phyloP scores from a whole-genome alignment of 2,113 vertebrate species.

The Dolichotis patagonum region DNA sequence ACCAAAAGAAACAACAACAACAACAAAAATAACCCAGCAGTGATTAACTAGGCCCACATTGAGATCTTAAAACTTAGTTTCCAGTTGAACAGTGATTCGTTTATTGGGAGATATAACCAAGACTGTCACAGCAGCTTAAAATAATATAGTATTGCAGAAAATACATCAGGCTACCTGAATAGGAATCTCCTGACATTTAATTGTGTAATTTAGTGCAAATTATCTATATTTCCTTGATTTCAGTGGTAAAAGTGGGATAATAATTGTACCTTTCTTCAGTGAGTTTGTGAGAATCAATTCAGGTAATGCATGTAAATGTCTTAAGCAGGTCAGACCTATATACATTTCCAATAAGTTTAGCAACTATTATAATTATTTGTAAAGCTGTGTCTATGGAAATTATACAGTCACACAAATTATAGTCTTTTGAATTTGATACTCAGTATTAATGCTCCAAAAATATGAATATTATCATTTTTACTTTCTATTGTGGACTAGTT shows the following conservation, averaged over 20 bases:
- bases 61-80: neutral
- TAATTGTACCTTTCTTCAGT: neutral
- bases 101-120: neutral
- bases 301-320: neutral
- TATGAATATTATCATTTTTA: neutral
- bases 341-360: neutral
- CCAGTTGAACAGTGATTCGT: neutral
- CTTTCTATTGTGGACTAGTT: neutral
- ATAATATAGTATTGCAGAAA: neutral
- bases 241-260: neutral
- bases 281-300: neutral
- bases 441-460: neutral
- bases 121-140: neutral
- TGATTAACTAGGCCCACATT: neutral
- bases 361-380: slow-evolving; percentile 12
- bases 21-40: too few relatives aligned
- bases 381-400: neutral
- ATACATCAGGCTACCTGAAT: neutral
- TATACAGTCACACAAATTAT: neutral
- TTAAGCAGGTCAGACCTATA: neutral
- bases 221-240: neutral
- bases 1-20: too few relatives aligned
- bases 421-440: neutral
- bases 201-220: neutral
- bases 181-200: neutral